phyloP scores from a whole-genome alignment of 2,797 vertebrate species.

The Cygnus olor region DNA sequence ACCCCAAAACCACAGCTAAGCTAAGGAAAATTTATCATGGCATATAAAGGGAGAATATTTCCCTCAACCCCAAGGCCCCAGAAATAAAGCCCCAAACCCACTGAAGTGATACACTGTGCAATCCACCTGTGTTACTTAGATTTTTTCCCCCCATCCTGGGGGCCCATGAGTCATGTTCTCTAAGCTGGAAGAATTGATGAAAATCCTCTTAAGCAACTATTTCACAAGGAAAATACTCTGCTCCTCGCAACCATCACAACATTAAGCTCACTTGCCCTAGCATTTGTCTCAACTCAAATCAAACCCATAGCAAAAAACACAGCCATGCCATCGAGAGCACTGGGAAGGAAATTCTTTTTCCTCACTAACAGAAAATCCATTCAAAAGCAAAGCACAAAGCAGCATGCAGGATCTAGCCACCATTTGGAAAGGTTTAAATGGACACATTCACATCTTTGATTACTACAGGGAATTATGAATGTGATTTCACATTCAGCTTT shows the following conservation, averaged over 20 bases:
- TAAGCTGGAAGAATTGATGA: not conserved
- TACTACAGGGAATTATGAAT: not conserved
- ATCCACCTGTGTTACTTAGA: not conserved
- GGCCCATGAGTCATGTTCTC: not conserved
- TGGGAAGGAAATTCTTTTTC: no score
- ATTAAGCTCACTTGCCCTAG: not conserved
- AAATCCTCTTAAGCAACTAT: not conserved
- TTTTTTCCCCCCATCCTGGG: not conserved
- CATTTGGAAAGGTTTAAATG: not conserved
- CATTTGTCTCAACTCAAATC: accelerated
- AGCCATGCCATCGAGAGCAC: accelerated
- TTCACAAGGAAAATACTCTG: not conserved
- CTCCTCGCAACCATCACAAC: not conserved
- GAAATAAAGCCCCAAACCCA: not conserved
- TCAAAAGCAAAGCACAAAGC: not conserved
- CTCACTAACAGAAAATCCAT: not conserved
- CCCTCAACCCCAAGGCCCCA: no score
- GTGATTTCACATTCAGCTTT: not conserved
- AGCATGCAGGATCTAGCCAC: not conserved
- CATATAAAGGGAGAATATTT: not conserved
- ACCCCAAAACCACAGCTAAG: not conserved
- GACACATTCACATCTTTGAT: not conserved
- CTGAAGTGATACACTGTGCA: accelerated
- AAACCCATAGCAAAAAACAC: not conserved
- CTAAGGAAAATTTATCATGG: not conserved